These are phyloP conservation scores for Myrmecobius fasciatus DNA, from an alignment of 2,113 vertebrate species.

Conservation along the genomic window DNA sequence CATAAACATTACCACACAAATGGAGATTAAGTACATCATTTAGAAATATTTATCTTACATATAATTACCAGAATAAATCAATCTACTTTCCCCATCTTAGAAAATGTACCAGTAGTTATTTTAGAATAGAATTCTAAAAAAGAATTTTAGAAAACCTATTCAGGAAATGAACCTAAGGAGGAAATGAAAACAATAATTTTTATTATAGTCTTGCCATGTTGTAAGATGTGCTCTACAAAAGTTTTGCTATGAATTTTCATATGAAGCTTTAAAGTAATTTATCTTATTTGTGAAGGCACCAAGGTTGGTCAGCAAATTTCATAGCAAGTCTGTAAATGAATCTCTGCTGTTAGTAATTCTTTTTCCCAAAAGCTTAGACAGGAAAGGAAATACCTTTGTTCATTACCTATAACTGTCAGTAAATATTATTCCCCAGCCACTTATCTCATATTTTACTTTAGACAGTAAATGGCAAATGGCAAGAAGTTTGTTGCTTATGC, in stretches of 20 bases:
- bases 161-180: neutral
- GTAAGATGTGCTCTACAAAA: neutral
- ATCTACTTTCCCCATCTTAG: neutral
- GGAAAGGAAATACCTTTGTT: slow-evolving; percentile 44
- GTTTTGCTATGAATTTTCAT: neutral
- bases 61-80: neutral
- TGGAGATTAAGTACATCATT: neutral
- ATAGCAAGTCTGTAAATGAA: slow-evolving; percentile 47
- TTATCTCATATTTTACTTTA: slow-evolving; percentile 53
- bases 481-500: neutral
- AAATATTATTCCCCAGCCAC: slow-evolving; percentile 58
- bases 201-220: neutral
- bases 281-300: slow-evolving; percentile 18
- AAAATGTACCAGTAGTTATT: neutral
- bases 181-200: slow-evolving; percentile 7
- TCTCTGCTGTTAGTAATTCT: neutral
- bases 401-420: slow-evolving; percentile 7
- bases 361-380: slow-evolving; percentile 45
- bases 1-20: neutral
- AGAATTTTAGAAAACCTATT: neutral
- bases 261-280: slow-evolving; percentile 30
- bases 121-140: too few species aligned
- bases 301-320: slow-evolving; percentile 19
- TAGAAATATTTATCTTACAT: neutral
- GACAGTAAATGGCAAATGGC: neutral